phyloP scores from a whole-genome alignment of 1,140 invertebrate species.

The Micrasema longulum region DNA sequence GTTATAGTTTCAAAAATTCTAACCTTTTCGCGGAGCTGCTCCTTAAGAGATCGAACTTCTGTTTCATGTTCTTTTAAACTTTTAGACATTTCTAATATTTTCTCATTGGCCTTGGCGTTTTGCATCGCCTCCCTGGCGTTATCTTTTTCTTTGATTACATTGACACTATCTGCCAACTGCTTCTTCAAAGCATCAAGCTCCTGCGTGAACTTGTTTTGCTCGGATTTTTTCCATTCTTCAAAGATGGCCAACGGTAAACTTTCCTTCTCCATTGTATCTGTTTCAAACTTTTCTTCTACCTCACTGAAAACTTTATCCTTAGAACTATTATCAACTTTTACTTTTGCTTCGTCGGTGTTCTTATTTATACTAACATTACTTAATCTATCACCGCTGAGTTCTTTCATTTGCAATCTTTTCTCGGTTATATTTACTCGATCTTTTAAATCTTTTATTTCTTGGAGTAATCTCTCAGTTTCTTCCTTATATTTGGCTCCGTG shows the following conservation, averaged over 20 bases:
- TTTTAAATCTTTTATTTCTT: conserved; percentile 71
- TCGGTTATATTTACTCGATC: conserved; percentile 70
- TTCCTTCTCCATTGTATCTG: conserved; percentile 48
- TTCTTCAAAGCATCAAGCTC: conserved; percentile 63
- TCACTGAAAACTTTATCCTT: neutral
- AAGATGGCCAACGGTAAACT: conserved; percentile 59
- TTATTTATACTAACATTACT: conserved; percentile 28
- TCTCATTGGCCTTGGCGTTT: conserved; percentile 54
- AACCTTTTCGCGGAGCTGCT: conserved; percentile 56
- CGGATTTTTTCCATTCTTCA: conserved; percentile 63
- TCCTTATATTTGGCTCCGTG: conserved; percentile 56
- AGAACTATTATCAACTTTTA: neutral
- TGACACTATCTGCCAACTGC: conserved; percentile 53
- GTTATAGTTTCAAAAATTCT: no score
- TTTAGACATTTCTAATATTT: conserved; percentile 51
- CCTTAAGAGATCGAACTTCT: conserved; percentile 59
- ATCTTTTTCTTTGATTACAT: conserved; percentile 51
- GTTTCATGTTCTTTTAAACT: conserved; percentile 59
- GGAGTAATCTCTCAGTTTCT: conserved; percentile 70
- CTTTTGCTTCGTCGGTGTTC: neutral
- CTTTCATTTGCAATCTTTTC: conserved; percentile 57
- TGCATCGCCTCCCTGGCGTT: conserved; percentile 51
- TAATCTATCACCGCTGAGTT: conserved; percentile 30
- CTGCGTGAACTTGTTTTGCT: conserved; percentile 63
- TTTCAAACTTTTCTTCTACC: conserved; percentile 57